Conservation (phyloP, 2,113 vertebrate species). For the Eolophus roseicapilla region DNA sequence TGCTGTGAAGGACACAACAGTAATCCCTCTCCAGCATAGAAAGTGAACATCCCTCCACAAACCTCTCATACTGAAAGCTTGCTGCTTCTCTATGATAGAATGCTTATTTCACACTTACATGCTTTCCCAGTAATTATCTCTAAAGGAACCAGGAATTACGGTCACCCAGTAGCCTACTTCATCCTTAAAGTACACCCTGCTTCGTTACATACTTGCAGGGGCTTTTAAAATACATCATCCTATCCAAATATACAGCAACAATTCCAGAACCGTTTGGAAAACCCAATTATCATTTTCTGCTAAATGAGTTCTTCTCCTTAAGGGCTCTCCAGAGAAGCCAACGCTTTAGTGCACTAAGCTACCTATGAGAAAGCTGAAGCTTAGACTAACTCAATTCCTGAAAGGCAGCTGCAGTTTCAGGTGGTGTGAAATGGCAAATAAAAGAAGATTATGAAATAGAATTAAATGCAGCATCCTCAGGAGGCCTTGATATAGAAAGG, state of each 20-base stretch:
- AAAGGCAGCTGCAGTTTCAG: constrained; percentile 58
- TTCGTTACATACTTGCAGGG: not conserved
- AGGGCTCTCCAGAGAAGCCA: not conserved
- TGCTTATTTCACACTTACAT: not conserved
- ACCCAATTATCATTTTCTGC: constrained; percentile 30
- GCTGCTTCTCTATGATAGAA: not conserved
- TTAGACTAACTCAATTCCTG: constrained; percentile 33
- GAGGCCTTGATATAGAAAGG: constrained; percentile 3
- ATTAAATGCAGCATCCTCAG: constrained; percentile 28
- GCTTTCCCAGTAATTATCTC: not conserved
- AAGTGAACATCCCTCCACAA: not conserved
- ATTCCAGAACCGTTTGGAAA: constrained; percentile 25
- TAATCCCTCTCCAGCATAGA: not conserved
- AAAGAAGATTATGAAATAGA: constrained; percentile 29
- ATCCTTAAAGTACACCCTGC: not conserved
- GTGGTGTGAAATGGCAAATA: constrained; percentile 49
- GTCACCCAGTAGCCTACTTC: not conserved
- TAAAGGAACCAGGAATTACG: not conserved
- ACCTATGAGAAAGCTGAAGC: constrained; percentile 1
- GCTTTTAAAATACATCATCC: not conserved
- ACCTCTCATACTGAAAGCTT: not conserved
- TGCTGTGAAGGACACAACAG: not conserved
- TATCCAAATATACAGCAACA: not conserved
- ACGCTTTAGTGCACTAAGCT: not conserved
- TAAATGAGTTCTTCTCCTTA: constrained; percentile 45